phyloP scores from a whole-genome alignment of 2,888 invertebrate genomes.

The Conchocele bisecta region DNA sequence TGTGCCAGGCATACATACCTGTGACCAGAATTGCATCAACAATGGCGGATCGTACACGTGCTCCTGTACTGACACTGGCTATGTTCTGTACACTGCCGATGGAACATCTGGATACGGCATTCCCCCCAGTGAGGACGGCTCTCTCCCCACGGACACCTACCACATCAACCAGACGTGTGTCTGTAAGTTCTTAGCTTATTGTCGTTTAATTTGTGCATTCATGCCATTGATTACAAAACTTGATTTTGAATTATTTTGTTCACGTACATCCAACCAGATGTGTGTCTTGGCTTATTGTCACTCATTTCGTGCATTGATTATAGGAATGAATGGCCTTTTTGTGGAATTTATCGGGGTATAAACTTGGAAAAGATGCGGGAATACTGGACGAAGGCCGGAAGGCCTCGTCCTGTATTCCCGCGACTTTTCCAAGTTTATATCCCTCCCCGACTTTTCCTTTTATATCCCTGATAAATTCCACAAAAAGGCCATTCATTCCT shows the following conservation, averaged over 20 bases:
- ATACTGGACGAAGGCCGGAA: too few relatives aligned
- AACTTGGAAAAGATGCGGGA: too few relatives aligned
- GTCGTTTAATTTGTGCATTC: neutral
- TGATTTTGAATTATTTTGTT: neutral
- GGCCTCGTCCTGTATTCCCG: too few relatives aligned
- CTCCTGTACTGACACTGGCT: constrained; percentile 89
- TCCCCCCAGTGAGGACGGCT: constrained; percentile 93
- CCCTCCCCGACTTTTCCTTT: too few relatives aligned
- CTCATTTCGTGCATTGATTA: too few relatives aligned
- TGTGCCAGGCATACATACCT: constrained; percentile 23
- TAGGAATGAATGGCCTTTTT: too few relatives aligned
- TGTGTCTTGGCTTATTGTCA: too few relatives aligned
- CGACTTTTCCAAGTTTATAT: too few relatives aligned
- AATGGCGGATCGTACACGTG: constrained; percentile 48
- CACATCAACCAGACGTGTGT: constrained; percentile 97
- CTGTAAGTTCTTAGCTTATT: constrained; percentile 82
- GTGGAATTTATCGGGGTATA: too few relatives aligned
- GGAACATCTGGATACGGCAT: constrained; percentile 95
- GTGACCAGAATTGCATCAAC: constrained; percentile 46
- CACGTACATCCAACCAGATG: too few relatives aligned
- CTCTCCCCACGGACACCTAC: constrained; percentile 93
- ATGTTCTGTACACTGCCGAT: constrained; percentile 89
- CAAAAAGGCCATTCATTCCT: too few relatives aligned
- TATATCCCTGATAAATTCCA: too few relatives aligned
- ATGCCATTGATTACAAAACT: neutral